phyloP scores from a whole-genome alignment of 2,113 vertebrate species.

The Oreochromis aureus region DNA sequence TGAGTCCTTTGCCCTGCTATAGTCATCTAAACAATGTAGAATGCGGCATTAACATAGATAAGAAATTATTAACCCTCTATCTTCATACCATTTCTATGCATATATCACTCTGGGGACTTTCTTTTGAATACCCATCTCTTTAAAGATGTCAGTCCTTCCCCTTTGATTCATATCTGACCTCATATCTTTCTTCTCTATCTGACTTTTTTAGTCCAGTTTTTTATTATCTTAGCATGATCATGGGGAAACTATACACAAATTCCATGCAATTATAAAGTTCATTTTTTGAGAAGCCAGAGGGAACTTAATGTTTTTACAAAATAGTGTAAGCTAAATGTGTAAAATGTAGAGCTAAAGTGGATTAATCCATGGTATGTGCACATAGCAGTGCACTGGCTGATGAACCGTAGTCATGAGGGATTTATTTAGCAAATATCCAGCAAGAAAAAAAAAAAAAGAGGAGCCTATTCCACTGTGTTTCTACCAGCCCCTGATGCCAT shows the following conservation, averaged over 20 bases:
- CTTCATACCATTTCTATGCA: neutral
- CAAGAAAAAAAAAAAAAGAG: constrained; percentile 17
- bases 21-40: neutral
- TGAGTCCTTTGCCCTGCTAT: neutral
- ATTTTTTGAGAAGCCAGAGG: neutral
- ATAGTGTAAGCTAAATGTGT: neutral
- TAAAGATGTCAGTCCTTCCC: neutral
- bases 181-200: neutral
- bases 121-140: constrained; percentile 14
- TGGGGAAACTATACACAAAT: neutral
- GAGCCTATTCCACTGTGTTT: constrained; percentile 51
- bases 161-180: neutral
- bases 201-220: neutral
- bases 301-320: neutral
- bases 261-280: neutral
- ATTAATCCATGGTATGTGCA: constrained; percentile 19
- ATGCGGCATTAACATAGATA: neutral
- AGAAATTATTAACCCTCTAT: neutral
- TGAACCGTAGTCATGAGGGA: constrained; percentile 50
- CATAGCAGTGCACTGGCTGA: constrained; percentile 27
- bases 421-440: constrained; percentile 62
- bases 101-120: neutral
- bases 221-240: neutral
- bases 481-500: constrained; percentile 15
- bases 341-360: neutral